These are phyloP conservation scores for Catharus ustulatus DNA, from an alignment of 2,797 vertebrate species.

Conservation along the genomic window DNA sequence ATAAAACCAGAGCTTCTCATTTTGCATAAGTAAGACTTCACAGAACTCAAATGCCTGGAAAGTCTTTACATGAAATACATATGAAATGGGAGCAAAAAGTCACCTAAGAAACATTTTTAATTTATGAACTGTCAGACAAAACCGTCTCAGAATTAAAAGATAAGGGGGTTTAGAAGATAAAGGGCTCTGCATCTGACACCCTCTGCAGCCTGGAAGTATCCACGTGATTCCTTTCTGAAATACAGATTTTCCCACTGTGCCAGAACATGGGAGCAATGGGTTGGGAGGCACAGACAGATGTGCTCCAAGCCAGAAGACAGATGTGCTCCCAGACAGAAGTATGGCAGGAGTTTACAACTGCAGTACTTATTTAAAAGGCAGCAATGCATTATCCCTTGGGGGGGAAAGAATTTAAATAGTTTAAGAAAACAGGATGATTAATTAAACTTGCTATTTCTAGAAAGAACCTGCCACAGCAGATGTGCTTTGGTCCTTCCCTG, in stretches of 20 bases:
- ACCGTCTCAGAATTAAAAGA: conserved; percentile 64
- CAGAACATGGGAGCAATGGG: neutral
- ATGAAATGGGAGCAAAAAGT: conserved; percentile 51
- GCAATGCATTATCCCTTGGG: conserved; percentile 56
- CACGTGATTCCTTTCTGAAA: conserved; percentile 7
- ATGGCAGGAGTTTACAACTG: conserved; percentile 52
- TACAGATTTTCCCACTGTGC: conserved; percentile 23
- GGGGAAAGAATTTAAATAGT: conserved; percentile 20
- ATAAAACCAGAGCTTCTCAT: neutral
- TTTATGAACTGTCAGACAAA: conserved; percentile 69
- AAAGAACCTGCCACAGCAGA: conserved; percentile 47
- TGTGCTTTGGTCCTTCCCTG: neutral
- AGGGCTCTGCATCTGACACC: conserved; percentile 41
- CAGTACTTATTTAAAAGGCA: conserved; percentile 63
- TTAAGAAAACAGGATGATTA: conserved; percentile 63
- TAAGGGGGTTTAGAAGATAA: conserved; percentile 60
- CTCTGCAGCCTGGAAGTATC: conserved; percentile 6
- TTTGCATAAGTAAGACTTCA: conserved; percentile 63
- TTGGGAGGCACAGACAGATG: conserved; percentile 63
- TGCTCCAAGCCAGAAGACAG: conserved; percentile 52
- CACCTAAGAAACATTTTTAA: conserved; percentile 61
- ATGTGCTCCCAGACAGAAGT: conserved; percentile 59
- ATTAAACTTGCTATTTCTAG: conserved; percentile 53
- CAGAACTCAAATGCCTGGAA: conserved; percentile 25
- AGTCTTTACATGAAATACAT: conserved; percentile 60